Evolutionary conservation across 2,113 vertebrate species (phyloP).

Genomic region (Gasterosteus nipponicus): DNA sequence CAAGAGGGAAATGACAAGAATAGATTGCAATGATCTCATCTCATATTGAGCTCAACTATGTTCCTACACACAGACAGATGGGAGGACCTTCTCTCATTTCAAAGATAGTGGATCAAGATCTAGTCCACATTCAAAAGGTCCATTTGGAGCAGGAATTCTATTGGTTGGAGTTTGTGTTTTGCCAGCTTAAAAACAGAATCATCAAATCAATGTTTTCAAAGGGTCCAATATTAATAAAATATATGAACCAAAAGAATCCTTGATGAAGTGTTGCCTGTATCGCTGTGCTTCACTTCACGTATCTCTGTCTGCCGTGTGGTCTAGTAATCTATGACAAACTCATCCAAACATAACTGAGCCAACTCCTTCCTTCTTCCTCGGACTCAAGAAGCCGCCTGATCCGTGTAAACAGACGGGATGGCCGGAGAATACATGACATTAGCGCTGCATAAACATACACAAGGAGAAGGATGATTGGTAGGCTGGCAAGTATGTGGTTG

Average conservation of each 20-base stretch:
- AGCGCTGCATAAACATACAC: slow-evolving; percentile 59
- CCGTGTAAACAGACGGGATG: slow-evolving; percentile 53
- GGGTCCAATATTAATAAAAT: not conserved
- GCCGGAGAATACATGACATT: slow-evolving; percentile 27
- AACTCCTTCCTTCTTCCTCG: slow-evolving; percentile 7
- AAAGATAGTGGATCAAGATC: slow-evolving; percentile 6
- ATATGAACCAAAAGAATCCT: not conserved
- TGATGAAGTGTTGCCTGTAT: not conserved
- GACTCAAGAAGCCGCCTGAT: slow-evolving; percentile 25
- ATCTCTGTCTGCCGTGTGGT: not conserved
- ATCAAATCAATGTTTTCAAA: not conserved
- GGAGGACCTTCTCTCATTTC: slow-evolving; percentile 28
- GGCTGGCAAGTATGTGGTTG: slow-evolving; percentile 30
- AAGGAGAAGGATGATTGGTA: slow-evolving; percentile 47
- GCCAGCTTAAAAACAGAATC: not conserved
- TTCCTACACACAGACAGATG: slow-evolving; percentile 31
- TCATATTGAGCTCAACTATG: slow-evolving; percentile 24
- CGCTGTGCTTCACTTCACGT: slow-evolving; percentile 3
- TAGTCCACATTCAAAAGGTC: slow-evolving; percentile 4
- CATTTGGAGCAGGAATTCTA: slow-evolving; percentile 6
- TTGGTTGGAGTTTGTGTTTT: slow-evolving; percentile 4
- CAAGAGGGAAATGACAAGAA: slow-evolving; percentile 39
- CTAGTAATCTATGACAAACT: not conserved
- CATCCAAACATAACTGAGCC: slow-evolving; percentile 8
- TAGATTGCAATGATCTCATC: slow-evolving; percentile 47